phyloP scores from a whole-genome alignment of 1,140 invertebrate genomes.

The Phenacoccus solenopsis region DNA sequence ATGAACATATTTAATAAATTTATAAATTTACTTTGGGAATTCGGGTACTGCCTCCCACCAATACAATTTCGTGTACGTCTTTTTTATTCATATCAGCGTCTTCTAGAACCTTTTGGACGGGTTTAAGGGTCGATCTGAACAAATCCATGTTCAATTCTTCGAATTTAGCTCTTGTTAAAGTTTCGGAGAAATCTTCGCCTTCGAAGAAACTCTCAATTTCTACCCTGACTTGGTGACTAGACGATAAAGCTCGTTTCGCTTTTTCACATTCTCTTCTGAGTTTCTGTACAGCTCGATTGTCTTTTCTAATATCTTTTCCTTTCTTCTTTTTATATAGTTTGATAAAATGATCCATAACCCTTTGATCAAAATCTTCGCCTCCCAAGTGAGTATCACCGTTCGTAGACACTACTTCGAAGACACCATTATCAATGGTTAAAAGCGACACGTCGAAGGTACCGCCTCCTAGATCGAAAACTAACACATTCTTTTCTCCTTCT shows the following conservation, averaged over 20 bases:
- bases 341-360: constrained; percentile 98
- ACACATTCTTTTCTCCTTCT: constrained; percentile 96
- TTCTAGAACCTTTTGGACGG: constrained; percentile 94
- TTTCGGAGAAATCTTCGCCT: constrained; percentile 99
- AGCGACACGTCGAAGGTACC: constrained; percentile 99
- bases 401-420: constrained; percentile 83
- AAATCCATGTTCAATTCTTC: constrained; percentile 99
- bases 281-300: constrained; percentile 91
- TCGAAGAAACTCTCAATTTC: constrained; percentile 99
- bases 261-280: constrained; percentile 94
- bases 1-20: too few species aligned
- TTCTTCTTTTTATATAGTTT: constrained; percentile 99
- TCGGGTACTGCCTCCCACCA: constrained; percentile 97
- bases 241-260: constrained; percentile 89
- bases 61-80: constrained; percentile 96
- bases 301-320: constrained; percentile 92
- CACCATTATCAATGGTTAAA: constrained; percentile 97
- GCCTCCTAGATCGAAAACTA: constrained; percentile 98
- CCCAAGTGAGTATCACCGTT: constrained; percentile 98
- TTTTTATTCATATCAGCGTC: constrained; percentile 98
- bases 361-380: constrained; percentile 97
- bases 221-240: constrained; percentile 85
- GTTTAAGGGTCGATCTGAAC: constrained; percentile 95
- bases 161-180: constrained; percentile 95
- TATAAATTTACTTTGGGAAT: constrained; percentile 87